A percentile compares a stretch with the other conserved stretches of the same genome.
These are phyloP conservation scores for Lindbergichthys nudifrons DNA, from an alignment of 2,797 vertebrate genomes.

Conservation along the genomic window DNA sequence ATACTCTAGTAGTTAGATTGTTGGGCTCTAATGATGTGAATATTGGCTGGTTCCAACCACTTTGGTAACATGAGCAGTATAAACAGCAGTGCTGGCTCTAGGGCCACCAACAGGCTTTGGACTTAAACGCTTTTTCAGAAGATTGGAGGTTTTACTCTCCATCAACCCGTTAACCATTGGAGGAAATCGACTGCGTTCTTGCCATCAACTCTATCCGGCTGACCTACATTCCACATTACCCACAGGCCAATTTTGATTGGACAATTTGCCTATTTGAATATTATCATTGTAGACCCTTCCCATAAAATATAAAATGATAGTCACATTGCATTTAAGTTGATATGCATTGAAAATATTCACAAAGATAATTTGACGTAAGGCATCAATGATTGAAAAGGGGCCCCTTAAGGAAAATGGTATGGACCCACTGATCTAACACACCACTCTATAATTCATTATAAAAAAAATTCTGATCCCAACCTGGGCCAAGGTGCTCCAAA, in stretches of 20 bases:
- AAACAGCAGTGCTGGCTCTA: background rate
- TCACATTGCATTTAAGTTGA: too few species aligned
- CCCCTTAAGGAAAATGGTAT: too few species aligned
- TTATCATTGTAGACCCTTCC: conserved; percentile 15
- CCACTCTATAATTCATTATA: background rate
- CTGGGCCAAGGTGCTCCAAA: background rate
- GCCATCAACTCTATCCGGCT: conserved; percentile 15
- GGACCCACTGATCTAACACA: background rate
- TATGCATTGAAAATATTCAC: too few species aligned
- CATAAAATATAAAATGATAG: conserved; percentile 23
- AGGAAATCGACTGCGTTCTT: conserved; percentile 5
- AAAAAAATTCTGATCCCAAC: conserved; percentile 2
- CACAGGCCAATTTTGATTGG: conserved; percentile 32
- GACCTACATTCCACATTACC: conserved; percentile 33
- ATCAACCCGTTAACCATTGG: conserved; percentile 4
- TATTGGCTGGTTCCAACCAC: conserved; percentile 31
- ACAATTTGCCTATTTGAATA: conserved; percentile 26
- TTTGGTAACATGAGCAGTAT: conserved; percentile 14
- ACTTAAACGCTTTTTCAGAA: conserved; percentile 7
- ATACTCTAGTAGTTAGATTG: conserved; percentile 7
- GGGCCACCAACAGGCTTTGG: background rate
- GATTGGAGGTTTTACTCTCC: conserved; percentile 27
- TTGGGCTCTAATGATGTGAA: conserved; percentile 23
- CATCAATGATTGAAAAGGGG: too few species aligned
- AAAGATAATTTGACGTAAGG: too few species aligned